These are phyloP conservation scores for Neodiprion pinetum DNA, from an alignment of 1,140 invertebrate species.

Conservation along the genomic window DNA sequence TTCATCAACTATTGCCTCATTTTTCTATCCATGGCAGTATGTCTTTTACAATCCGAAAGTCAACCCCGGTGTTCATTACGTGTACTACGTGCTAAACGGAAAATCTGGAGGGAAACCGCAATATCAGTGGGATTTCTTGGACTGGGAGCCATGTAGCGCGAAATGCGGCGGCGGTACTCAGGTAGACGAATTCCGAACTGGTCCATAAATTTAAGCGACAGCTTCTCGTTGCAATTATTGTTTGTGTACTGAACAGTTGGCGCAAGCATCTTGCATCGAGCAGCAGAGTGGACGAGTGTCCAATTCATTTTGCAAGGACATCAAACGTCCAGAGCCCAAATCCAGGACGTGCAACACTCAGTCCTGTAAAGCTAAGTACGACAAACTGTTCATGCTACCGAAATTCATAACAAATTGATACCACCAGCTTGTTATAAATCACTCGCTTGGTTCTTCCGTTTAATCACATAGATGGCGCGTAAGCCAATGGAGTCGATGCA, in stretches of 20 bases:
- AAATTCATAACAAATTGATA: not conserved
- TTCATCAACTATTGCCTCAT: constrained; percentile 1
- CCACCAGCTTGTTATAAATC: not conserved
- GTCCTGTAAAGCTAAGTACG: constrained; percentile 59
- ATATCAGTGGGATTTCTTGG: constrained; percentile 62
- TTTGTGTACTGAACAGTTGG: constrained; percentile 35
- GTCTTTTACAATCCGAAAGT: constrained; percentile 43
- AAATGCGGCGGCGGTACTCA: constrained; percentile 59
- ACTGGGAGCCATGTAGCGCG: constrained; percentile 56
- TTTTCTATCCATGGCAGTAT: constrained; percentile 42
- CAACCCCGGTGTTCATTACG: constrained; percentile 58
- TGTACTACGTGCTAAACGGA: constrained; percentile 45
- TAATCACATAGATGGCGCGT: constrained; percentile 56
- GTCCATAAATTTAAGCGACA: constrained; percentile 32
- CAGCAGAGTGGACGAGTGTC: constrained; percentile 56
- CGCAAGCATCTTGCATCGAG: constrained; percentile 58
- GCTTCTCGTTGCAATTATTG: not conserved
- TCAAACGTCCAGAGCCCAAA: constrained; percentile 47
- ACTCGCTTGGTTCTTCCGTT: not conserved
- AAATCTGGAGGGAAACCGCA: constrained; percentile 42
- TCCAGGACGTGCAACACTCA: constrained; percentile 56
- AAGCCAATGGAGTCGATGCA: constrained; percentile 62
- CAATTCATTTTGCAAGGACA: constrained; percentile 50
- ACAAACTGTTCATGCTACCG: not conserved
- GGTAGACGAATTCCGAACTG: constrained; percentile 1